Percentiles rank a stretch among this genome's conserved stretches.
phyloP scores from a whole-genome alignment of 2,888 invertebrate species.

The Ichneumoninae sp. region DNA sequence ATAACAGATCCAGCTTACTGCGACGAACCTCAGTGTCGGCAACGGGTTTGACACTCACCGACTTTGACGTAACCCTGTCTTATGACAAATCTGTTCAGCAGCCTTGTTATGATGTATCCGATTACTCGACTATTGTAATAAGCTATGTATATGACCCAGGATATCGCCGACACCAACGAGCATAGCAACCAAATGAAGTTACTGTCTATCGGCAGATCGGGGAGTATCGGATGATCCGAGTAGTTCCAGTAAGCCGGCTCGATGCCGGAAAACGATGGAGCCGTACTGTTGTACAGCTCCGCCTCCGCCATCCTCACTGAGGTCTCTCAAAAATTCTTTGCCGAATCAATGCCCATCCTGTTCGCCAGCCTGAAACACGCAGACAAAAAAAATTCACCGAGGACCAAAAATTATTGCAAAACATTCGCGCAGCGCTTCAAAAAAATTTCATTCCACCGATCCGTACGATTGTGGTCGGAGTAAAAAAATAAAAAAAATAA shows the following conservation, averaged over 20 bases:
- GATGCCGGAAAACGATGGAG: constrained; percentile 77
- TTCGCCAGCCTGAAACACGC: constrained; percentile 66
- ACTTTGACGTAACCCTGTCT: constrained; percentile 95
- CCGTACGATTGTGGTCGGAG: not conserved
- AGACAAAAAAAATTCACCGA: not conserved
- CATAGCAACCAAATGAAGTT: constrained; percentile 91
- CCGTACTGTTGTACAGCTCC: constrained; percentile 74
- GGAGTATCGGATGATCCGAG: constrained; percentile 87
- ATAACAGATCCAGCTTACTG: not conserved
- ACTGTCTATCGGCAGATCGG: constrained; percentile 91
- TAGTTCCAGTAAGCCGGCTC: constrained; percentile 87
- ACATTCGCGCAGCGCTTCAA: not conserved
- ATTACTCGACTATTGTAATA: constrained; percentile 97
- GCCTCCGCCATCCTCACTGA: constrained; percentile 74
- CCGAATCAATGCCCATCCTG: constrained; percentile 69
- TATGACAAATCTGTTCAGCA: constrained; percentile 94
- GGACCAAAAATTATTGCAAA: not conserved
- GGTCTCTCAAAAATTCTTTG: constrained; percentile 53
- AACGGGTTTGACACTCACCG: constrained; percentile 87
- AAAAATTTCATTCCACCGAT: not conserved
- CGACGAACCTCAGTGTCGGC: not conserved
- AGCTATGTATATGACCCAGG: constrained; percentile 97
- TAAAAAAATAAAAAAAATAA: not conserved
- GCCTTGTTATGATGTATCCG: constrained; percentile 94
- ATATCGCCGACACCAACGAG: constrained; percentile 92